These are phyloP conservation scores for Uria aalge DNA, from an alignment of 2,113 vertebrate species.

Conservation along the genomic window DNA sequence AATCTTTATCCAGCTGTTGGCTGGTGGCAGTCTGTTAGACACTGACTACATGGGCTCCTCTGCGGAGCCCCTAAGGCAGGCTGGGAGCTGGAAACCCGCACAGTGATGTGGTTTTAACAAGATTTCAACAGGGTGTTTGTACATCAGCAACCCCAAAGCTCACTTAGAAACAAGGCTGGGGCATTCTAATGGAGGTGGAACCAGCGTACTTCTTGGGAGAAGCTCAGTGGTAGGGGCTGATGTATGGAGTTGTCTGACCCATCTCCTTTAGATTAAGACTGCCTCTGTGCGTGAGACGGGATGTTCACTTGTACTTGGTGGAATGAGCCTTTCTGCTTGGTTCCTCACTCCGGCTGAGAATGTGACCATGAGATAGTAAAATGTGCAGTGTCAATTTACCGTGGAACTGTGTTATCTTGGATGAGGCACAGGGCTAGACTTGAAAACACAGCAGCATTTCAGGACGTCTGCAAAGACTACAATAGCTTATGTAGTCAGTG, in stretches of 20 bases:
- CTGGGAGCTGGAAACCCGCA: rapidly evolving
- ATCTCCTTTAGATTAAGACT: not conserved
- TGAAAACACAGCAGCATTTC: not conserved
- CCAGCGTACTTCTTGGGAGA: not conserved
- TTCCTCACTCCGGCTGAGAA: not conserved
- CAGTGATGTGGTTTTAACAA: not conserved
- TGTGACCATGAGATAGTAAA: not conserved
- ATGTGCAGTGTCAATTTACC: not conserved
- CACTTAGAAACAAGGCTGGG: not conserved
- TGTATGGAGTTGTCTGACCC: not conserved
- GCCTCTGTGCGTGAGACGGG: not conserved
- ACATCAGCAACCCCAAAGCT: not conserved
- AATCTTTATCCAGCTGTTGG: not conserved
- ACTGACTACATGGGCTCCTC: not conserved
- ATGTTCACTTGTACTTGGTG: not conserved
- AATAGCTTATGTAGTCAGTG: rapidly evolving
- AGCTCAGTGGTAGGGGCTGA: not conserved
- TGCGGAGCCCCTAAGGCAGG: not conserved
- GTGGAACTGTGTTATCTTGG: not conserved
- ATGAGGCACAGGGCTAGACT: not conserved
- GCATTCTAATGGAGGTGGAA: not conserved
- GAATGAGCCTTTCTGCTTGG: not conserved
- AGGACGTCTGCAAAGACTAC: not conserved
- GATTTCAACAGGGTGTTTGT: not conserved
- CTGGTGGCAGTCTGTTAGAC: not conserved